Evolutionary conservation across 2,113 vertebrate genomes (phyloP).

Genomic region (Microtus montanus): DNA sequence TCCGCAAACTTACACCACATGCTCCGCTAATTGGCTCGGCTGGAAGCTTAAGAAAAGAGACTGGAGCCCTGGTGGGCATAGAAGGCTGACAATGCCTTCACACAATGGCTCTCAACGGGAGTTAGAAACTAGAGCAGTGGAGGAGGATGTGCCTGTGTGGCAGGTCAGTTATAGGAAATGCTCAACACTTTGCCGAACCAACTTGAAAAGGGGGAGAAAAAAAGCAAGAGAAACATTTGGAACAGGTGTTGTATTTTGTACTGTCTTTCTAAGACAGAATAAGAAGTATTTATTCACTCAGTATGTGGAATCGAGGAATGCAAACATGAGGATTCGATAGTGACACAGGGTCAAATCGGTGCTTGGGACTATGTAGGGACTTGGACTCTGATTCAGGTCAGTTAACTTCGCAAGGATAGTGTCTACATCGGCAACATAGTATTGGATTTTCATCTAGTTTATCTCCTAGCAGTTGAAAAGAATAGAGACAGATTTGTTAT

Average conservation of each 20-base stretch:
- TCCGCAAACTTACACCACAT: conserved; percentile 58
- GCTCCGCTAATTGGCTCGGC: conserved; percentile 72
- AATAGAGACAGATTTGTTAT: conserved; percentile 33
- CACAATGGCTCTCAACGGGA: conserved; percentile 60
- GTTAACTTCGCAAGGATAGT: background rate
- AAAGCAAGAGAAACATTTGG: background rate
- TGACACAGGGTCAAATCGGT: background rate
- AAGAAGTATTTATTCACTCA: background rate
- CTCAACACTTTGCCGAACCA: conserved; percentile 40
- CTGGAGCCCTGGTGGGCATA: conserved; percentile 34
- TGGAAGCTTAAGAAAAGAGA: conserved; percentile 62
- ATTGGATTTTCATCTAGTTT: background rate
- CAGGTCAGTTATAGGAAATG: conserved; percentile 33
- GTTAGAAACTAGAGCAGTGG: conserved; percentile 39
- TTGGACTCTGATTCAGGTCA: background rate
- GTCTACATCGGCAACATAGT: conserved; percentile 27
- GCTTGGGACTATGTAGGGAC: background rate
- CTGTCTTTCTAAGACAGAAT: background rate
- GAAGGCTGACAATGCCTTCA: conserved; percentile 45
- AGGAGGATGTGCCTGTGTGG: background rate
- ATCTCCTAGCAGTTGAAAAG: background rate
- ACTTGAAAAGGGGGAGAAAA: background rate
- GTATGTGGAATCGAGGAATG: background rate
- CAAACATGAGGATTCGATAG: background rate
- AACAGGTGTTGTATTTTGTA: background rate